phyloP scores from a whole-genome alignment of 2,113 vertebrate genomes.

The Chelonoidis abingdonii region DNA sequence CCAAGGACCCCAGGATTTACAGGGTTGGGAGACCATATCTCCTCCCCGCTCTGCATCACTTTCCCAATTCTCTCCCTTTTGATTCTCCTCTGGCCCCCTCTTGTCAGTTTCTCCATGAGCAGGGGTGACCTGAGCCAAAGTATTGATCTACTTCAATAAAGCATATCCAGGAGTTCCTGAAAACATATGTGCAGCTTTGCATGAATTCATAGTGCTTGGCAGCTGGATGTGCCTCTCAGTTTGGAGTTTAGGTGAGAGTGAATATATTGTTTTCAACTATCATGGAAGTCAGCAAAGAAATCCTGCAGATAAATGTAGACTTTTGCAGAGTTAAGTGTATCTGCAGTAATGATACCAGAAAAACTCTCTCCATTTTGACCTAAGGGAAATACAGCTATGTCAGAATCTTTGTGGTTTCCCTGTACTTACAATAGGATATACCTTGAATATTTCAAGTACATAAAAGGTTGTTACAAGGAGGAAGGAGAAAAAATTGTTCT shows the following conservation, averaged over 20 bases:
- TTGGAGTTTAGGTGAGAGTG: fast-evolving
- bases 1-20: fast-evolving
- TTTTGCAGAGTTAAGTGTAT: conserved; percentile 25
- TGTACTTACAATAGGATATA: conserved; percentile 71
- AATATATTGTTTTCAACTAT: neutral
- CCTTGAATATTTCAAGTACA: conserved; percentile 17
- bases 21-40: neutral
- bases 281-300: neutral
- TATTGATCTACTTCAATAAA: neutral
- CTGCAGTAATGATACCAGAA: conserved; percentile 60
- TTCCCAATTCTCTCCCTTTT: neutral
- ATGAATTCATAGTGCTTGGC: neutral
- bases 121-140: neutral
- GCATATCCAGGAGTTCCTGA: fast-evolving
- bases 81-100: neutral
- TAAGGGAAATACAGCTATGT: conserved; percentile 54
- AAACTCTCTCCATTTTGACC: conserved; percentile 56
- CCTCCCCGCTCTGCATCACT: neutral
- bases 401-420: conserved; percentile 55
- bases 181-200: neutral
- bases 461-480: too few species aligned
- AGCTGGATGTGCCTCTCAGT: fast-evolving
- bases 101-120: neutral
- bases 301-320: neutral
- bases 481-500: too few species aligned